Evolutionary conservation across 2,113 vertebrate genomes (phyloP), one percentile per base, ranked within the genome.

Genomic region (Osmerus mordax): DNA sequence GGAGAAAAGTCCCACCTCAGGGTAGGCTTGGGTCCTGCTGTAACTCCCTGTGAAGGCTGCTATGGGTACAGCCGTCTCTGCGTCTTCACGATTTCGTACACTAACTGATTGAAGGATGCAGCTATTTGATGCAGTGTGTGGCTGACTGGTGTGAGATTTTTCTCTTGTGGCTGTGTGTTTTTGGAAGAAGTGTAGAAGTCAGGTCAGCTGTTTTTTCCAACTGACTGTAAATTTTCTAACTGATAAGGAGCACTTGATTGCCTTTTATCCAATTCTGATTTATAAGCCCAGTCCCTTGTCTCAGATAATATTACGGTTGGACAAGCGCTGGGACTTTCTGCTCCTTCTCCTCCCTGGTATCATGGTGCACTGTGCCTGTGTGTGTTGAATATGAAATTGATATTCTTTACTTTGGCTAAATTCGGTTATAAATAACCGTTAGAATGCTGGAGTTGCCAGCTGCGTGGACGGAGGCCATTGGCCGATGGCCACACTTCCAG

Each of bases 1-100:
- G 97, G 97, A 70, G 97, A 99, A 89, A 99, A 98, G 88, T 97
- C 97, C 32, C 97, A 99, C 80, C 89, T 99, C 76, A 92, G 94
- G 94, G 97, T 99, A 92, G 94, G 89, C 41, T 1, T 47, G 41
- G 41, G 41, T 47, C 7, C 41, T 47, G 41, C 1, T 47, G 41
- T 9, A 47, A 47, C 41, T 7, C 9, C 41, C 41, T 47, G 41
- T 12, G 7, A 9, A 8, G 41, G 41, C 2, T 47, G 41, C 41
- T 12, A 1, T 47, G 41, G 41, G 2, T 47, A 1, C 41, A 9
- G 7, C 41, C 12, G 5, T 47, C 41, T 41, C 36, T 47, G 8
- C 0, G 9, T 47, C 41, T 47, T 2, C 41, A 11, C 2, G 41
- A 47, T 47, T 47, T 47, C 12, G 41, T 1, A 9, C 9, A 11